phyloP scores from a whole-genome alignment of 64 coral and sea anemone genomes.

The Montipora capricornis region DNA sequence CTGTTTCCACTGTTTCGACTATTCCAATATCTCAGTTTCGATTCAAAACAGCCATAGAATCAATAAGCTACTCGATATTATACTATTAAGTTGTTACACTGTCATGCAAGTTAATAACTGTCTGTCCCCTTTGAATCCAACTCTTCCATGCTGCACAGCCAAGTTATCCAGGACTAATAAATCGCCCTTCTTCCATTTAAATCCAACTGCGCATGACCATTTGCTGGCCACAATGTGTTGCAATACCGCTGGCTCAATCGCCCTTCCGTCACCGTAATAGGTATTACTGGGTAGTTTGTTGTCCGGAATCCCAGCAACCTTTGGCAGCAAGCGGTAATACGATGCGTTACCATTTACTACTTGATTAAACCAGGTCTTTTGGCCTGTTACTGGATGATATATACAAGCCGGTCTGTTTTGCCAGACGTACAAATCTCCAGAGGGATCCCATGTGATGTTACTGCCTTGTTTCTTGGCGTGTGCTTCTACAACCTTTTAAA shows the following conservation, averaged over 20 bases:
- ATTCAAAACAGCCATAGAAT: no score
- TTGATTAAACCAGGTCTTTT: slow-evolving; percentile 53
- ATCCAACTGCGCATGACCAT: slow-evolving; percentile 72
- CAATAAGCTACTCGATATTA: no score
- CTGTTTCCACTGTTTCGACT: no score
- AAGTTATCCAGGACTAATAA: slow-evolving; percentile 69
- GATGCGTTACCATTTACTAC: not conserved
- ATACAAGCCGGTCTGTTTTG: slow-evolving; percentile 23
- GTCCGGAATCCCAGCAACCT: not conserved
- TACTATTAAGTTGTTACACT: not conserved
- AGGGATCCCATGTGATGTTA: slow-evolving; percentile 45
- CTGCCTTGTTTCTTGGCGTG: slow-evolving; percentile 28
- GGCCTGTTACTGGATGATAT: slow-evolving; percentile 46
- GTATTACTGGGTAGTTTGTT: not conserved
- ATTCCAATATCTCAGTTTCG: no score
- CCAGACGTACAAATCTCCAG: slow-evolving; percentile 41
- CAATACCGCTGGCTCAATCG: slow-evolving; percentile 72
- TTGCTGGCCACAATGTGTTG: slow-evolving; percentile 60
- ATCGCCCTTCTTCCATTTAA: slow-evolving; percentile 79
- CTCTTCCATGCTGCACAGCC: slow-evolving; percentile 55
- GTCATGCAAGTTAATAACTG: slow-evolving; percentile 52
- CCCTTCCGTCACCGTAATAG: slow-evolving; percentile 78
- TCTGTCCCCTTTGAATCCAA: slow-evolving; percentile 70
- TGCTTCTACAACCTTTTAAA: slow-evolving; percentile 42
- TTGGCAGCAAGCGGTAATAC: not conserved